Evolutionary conservation across 2,113 vertebrate genomes (phyloP), one percentile per base, ranked within the genome.

Genomic region (Grus americana): DNA sequence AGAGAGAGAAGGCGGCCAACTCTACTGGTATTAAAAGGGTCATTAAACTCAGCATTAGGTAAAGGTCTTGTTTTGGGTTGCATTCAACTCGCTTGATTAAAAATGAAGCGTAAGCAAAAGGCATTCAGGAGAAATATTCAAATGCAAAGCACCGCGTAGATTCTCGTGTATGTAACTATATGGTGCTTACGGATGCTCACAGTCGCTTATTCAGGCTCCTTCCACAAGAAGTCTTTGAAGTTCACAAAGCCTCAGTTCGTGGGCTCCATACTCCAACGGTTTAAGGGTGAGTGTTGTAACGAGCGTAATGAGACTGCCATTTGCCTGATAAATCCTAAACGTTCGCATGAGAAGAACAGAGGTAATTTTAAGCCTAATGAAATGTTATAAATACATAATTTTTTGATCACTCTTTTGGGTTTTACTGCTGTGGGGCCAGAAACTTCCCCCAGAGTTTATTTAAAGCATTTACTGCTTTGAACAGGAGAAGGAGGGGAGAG

Each of bases 31-130:
- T 99, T 99, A 99, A 98, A 98, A 86, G 98, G 98, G 98, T 98
- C 99, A 98, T 99, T 99, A 99, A 98, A 92, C 85, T 26, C 97
- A 89, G 95, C 97, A 98, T 98, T 98, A 98, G 97, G 97, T 94
- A 96, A 95, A 98, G 98, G 97, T 97, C 97, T 98, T 98, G 96
- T 97, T 98, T 98, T 90, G 98, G 98, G 98, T 98, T 98, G 98
- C 97, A 93, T 97, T 98, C 98, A 98, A 97, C 93, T 97, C 71
- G 86, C 95, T 90, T 93, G 97, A 97, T 98, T 97, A 97, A 98
- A 99, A 98, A 97, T 98, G 98, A 99, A 98, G 59, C 62, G 96
- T 97, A 98, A 98, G 97, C 98, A 98, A 95, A 98, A 97, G 93
- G 75, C 82, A 79, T 78, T 79, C 46, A 90, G 76, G 34, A 79